Evolutionary conservation across 2,888 invertebrate genomes (phyloP).

Genomic region (Polymixis lichenea): DNA sequence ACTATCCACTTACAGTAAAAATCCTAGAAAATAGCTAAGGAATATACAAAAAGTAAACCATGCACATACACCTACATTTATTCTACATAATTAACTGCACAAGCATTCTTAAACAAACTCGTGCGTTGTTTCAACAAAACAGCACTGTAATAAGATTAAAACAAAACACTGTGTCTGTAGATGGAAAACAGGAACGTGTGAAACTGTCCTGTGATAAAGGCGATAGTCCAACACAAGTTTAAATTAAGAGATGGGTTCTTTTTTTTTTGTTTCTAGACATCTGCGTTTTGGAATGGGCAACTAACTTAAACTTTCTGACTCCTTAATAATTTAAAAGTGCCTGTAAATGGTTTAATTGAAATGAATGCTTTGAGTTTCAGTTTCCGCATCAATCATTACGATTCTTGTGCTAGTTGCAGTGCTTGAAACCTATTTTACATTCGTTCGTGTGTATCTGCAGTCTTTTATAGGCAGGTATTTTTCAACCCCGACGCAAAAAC

Average conservation of each 20-base stretch:
- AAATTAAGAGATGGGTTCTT: background rate
- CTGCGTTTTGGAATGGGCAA: background rate
- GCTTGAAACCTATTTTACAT: background rate
- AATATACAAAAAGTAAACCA: background rate
- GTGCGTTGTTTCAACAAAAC: slow-evolving; percentile 39
- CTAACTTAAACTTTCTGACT: background rate
- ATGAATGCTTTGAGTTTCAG: background rate
- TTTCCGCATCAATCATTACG: background rate
- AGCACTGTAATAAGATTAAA: slow-evolving; percentile 51
- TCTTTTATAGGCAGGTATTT: background rate
- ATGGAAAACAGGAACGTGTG: slow-evolving; percentile 56
- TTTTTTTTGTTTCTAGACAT: background rate
- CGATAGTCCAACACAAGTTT: background rate
- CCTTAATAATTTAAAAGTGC: background rate
- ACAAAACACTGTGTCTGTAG: slow-evolving; percentile 52
- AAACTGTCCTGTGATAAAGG: slow-evolving; percentile 27
- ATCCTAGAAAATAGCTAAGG: background rate
- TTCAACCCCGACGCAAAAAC: too few relatives aligned
- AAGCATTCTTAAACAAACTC: slow-evolving; percentile 24
- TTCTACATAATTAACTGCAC: slow-evolving; percentile 23
- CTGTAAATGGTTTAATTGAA: background rate
- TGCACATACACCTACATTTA: background rate
- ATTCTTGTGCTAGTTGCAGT: background rate
- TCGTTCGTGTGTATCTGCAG: background rate
- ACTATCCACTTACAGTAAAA: background rate